phyloP scores from a whole-genome alignment of 2,797 vertebrate species.

The Pagetopsis macropterus region DNA sequence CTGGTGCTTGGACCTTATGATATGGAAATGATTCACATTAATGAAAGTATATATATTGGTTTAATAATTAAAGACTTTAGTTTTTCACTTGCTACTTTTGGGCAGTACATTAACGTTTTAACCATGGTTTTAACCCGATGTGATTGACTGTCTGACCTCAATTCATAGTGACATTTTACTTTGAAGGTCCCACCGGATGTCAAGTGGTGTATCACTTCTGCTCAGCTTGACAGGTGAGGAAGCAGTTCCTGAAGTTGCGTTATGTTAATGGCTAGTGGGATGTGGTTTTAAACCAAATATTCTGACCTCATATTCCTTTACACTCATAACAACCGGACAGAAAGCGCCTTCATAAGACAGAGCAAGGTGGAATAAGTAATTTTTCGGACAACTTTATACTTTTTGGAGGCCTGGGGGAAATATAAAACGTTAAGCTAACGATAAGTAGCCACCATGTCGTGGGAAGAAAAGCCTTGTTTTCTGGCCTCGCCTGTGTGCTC shows the following conservation, averaged over 20 bases:
- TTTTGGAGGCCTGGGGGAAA: slow-evolving; percentile 43
- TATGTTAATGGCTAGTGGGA: slow-evolving; percentile 1
- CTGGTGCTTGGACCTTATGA: not conserved
- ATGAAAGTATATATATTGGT: too few relatives aligned
- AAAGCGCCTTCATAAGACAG: not conserved
- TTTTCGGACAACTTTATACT: slow-evolving; percentile 32
- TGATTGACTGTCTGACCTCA: too few relatives aligned
- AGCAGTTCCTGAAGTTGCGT: slow-evolving; percentile 62
- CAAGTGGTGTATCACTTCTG: rapidly evolving
- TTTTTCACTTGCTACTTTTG: not conserved
- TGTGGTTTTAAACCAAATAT: slow-evolving; percentile 7
- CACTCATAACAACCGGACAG: not conserved
- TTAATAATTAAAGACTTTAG: not conserved
- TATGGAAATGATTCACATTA: too few relatives aligned
- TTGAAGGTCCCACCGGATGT: slow-evolving; percentile 49
- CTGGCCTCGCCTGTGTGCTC: slow-evolving; percentile 49
- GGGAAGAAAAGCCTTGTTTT: slow-evolving; percentile 56
- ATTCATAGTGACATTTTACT: slow-evolving; percentile 25
- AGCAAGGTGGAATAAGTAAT: not conserved
- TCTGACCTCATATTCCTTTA: not conserved
- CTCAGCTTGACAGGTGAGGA: not conserved
- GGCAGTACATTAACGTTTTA: too few relatives aligned
- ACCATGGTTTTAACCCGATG: too few relatives aligned
- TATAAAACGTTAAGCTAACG: slow-evolving; percentile 52
- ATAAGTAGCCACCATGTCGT: slow-evolving; percentile 65